phyloP scores from a whole-genome alignment of 2,113 vertebrate genomes.

The Alligator mississippiensis region DNA sequence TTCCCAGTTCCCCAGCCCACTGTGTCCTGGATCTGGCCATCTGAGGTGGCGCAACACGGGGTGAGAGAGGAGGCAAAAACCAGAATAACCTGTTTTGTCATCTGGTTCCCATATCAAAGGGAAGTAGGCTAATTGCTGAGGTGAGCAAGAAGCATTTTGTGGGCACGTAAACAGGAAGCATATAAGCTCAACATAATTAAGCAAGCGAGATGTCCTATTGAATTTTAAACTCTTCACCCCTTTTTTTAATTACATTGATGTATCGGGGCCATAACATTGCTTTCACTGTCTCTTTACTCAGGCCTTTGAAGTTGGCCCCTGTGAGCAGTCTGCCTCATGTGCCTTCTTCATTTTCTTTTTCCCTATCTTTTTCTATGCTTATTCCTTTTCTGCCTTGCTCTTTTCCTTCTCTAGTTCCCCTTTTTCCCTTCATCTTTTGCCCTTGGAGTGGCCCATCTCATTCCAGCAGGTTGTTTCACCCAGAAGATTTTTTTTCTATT shows the following conservation, averaged over 20 bases:
- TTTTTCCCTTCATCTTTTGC: neutral
- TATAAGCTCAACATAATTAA: neutral
- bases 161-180: neutral
- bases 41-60: neutral
- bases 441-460: neutral
- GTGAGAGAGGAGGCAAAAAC: neutral
- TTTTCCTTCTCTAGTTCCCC: neutral
- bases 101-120: neutral
- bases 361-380: neutral
- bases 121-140: neutral
- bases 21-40: constrained; percentile 8
- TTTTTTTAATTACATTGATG: neutral
- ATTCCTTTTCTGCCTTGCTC: neutral
- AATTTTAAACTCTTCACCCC: neutral
- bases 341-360: neutral
- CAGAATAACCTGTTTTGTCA: neutral
- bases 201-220: neutral
- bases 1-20: neutral
- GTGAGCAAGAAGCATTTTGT: neutral
- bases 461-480: neutral
- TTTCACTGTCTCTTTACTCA: neutral
- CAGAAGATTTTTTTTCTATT: neutral
- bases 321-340: neutral
- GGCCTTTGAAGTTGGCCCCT: neutral
- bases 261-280: neutral